Evolutionary conservation across 2,797 vertebrate species (phyloP), one percentile per base, ranked within the genome.

Genomic region (Coccyzus lansbergi): DNA sequence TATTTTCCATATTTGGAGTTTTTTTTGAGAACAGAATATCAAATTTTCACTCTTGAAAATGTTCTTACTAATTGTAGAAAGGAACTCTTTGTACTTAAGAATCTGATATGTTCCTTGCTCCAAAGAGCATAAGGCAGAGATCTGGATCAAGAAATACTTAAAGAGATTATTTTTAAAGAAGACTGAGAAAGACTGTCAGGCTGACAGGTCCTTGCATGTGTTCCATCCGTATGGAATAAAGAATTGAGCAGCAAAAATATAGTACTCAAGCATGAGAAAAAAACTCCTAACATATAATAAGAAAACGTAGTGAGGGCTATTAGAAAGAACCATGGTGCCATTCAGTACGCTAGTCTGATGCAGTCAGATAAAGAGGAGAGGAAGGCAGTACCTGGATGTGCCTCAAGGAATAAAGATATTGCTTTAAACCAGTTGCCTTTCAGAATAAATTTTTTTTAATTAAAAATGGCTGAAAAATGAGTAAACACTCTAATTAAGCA

Each of bases 131-230:
- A 94, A 96, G 84, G 88, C 62, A 95, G 62, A 92, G 85, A 95
- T 93, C 69, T 95, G 87, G 62, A 96, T 93, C 83, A 95, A 92
- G 83, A 94, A 92, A 89, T 86, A 85, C 31, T 93, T 85, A 64
- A 85, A 89, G 46, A 94, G 87, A 87, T 76, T 89, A 93, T 96
- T 94, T 96, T 95, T 92, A 93, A 94, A 93, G 63, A 90, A 75
- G 91, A 78, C 89, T 92, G 91, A 95, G 85, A 93, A 93, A 94
- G 89, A 78, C 93, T 94, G 91, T 89, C 92, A 95, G 40, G 16
- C 44, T 95, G 94, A 91, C 83, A 92, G 72, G 76, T 40, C 77
- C 33, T 88, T 91, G 80, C 67, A 91, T 84, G 48, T 91, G 58
- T 94, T 95, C 88, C 80, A 83, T 86, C 88, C 0, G 1, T 83